Evolutionary conservation across 1,140 invertebrate species (phyloP), one percentile per base, ranked within the genome.

Genomic region (Ceratosolen solmsi): DNA sequence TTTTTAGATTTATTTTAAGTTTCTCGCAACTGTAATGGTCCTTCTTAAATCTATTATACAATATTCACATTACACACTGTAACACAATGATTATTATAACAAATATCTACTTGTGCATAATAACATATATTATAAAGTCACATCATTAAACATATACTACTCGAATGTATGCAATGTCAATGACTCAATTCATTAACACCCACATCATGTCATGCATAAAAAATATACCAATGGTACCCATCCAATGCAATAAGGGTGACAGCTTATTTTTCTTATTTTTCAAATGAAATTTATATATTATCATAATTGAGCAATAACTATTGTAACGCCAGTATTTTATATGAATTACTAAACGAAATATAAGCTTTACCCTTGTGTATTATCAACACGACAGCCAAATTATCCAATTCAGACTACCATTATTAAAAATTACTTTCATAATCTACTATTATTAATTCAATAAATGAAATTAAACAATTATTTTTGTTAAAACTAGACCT

Each of bases 61-160:
- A 86, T 89, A 89, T 88, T 70, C 88, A 90, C 89, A 90, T 87
- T 86, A 91, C 88, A 92, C 91, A 92, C 90, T 91, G 91, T 91
- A 92, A 92, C 89, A 92, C 90, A 87, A 85, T 86, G 87, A 90
- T 90, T 90, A 91, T 91, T 88, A 90, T 91, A 90, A 91, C 88
- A 91, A 86, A 89, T 90, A 91, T 90, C 88, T 91, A 91, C 89
- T 89, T 91, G 89, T 90, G 89, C 89, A 91, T 91, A 91, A 89
- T 90, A 84, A 91, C 88, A 91, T 90, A 91, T 90, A 91, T 91
- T 88, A 89, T 90, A 86, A 85, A 89, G 83, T 91, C 90, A 91
- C 90, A 91, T 91, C 90, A 91, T 91, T 91, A 92, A 91, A 91
- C 88, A 91, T 89, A 90, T 90, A 90, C 89, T 91, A 89, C 90